Conservation (phyloP, 2,888 invertebrate species). For the Axea sp. region DNA sequence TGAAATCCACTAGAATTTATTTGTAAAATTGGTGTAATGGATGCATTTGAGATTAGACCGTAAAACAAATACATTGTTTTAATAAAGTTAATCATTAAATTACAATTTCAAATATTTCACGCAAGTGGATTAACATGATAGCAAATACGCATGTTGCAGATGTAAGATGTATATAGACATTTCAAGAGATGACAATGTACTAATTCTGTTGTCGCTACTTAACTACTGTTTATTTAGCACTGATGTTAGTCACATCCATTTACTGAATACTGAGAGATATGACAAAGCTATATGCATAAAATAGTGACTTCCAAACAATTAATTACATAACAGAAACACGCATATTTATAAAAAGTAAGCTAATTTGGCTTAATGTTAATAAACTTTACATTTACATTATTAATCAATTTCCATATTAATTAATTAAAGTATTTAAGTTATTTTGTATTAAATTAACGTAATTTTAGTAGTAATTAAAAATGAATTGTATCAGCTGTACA, state of each 20-base stretch:
- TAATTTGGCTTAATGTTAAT: no score
- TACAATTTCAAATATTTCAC: conserved; percentile 58
- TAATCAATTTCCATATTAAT: no score
- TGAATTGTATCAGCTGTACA: no score
- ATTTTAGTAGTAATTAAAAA: no score
- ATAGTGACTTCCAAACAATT: conserved; percentile 36
- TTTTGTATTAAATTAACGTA: no score
- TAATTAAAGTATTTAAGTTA: no score
- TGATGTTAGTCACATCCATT: conserved; percentile 46
- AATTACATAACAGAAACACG: conserved; percentile 16
- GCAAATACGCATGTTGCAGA: conserved; percentile 57
- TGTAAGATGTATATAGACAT: conserved; percentile 45
- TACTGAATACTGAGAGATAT: conserved; percentile 47
- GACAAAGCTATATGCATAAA: conserved; percentile 29
- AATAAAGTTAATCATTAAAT: conserved; percentile 1
- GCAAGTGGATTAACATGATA: conserved; percentile 59
- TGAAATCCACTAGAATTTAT: no score
- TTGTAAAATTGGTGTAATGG: no score
- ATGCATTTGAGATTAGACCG: no score
- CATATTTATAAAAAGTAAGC: no score
- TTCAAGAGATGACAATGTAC: conserved; percentile 49
- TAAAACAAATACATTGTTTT: no score
- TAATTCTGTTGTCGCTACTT: conserved; percentile 53
- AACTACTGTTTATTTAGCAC: conserved; percentile 42
- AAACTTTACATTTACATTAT: no score